Evolutionary conservation across 2,888 invertebrate species (phyloP).

Genomic region (Phaonia tiefii): DNA sequence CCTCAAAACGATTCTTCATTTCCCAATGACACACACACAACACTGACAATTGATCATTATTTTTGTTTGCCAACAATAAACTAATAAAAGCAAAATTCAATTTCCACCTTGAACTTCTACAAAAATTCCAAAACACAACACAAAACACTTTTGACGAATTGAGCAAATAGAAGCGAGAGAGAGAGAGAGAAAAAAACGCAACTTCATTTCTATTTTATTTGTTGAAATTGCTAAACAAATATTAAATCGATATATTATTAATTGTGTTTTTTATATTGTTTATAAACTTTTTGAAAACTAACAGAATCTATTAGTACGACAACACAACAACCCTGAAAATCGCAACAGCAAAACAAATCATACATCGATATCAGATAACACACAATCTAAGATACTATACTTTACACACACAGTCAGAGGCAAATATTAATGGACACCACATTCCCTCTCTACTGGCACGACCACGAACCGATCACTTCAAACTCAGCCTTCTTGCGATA

Average conservation of each 20-base stretch:
- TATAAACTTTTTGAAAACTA: background rate
- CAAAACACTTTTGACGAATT: background rate
- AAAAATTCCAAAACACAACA: background rate
- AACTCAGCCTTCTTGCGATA: constrained; percentile 27
- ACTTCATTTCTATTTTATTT: no score
- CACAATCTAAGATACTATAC: no score
- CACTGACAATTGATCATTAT: no score
- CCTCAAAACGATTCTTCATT: no score
- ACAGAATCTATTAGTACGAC: background rate
- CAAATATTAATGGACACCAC: constrained; percentile 6
- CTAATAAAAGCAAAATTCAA: no score
- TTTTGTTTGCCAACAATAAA: no score
- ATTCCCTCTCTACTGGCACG: background rate
- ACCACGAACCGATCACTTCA: background rate
- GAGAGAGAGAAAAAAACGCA: no score
- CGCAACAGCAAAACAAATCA: constrained; percentile 18
- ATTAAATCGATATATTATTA: constrained; percentile 19
- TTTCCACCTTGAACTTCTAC: constrained; percentile 13
- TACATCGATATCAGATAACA: constrained; percentile 5
- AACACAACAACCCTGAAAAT: constrained; percentile 24
- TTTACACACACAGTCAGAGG: no score
- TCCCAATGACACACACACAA: no score
- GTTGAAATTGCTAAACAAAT: constrained; percentile 27
- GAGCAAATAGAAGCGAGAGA: no score
- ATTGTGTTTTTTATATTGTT: background rate